Evolutionary conservation across 2,113 vertebrate species (phyloP).

Genomic region (Cettia cetti): DNA sequence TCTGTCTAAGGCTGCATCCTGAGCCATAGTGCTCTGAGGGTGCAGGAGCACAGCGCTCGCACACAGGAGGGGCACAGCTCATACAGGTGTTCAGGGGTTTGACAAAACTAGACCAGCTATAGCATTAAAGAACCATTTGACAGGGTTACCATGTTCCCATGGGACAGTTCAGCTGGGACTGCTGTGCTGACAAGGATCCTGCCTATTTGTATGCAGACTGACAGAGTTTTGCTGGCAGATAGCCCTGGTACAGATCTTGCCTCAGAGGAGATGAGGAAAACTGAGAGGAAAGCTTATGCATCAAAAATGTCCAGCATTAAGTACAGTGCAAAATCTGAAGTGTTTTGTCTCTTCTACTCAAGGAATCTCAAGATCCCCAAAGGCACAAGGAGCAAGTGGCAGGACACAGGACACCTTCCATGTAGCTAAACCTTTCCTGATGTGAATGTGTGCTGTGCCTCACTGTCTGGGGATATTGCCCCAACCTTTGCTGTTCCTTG

Average conservation of each 20-base stretch:
- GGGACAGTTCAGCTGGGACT: background rate
- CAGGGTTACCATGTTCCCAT: accelerated
- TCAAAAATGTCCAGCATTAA: background rate
- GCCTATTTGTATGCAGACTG: background rate
- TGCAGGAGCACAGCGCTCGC: accelerated
- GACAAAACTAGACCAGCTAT: background rate
- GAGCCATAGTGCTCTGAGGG: accelerated
- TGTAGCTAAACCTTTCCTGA: background rate
- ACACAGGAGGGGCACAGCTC: background rate
- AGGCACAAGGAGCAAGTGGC: background rate
- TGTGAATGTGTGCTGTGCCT: accelerated
- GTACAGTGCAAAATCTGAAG: background rate
- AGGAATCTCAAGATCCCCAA: background rate
- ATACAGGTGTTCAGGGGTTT: background rate
- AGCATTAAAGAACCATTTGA: background rate
- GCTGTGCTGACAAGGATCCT: background rate
- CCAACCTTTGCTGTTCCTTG: background rate
- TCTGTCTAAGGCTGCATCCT: background rate
- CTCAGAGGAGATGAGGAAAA: background rate
- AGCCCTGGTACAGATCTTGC: background rate
- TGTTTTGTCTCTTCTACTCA: background rate
- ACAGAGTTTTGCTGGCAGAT: background rate
- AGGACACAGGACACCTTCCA: background rate
- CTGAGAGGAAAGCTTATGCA: background rate
- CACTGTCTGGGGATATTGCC: background rate